phyloP scores from a whole-genome alignment of 2,797 vertebrate species.

The Balearica regulorum region DNA sequence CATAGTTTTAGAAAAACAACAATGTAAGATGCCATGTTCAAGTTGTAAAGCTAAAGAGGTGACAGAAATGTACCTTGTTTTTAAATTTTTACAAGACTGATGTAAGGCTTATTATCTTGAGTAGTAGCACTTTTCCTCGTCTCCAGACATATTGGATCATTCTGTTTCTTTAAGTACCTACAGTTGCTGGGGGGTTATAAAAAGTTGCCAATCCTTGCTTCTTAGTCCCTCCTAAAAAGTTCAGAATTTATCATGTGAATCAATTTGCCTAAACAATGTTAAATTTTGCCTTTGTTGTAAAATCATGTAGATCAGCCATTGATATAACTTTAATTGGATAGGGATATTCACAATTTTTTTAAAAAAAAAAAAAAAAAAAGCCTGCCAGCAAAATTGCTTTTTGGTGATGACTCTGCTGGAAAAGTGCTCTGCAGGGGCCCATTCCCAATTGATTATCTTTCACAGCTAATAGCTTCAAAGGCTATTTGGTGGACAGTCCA shows the following conservation, averaged over 20 bases:
- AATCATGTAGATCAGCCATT: not conserved
- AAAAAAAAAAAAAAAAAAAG: not conserved
- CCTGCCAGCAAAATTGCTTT: constrained; percentile 71
- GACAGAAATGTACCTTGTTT: not conserved
- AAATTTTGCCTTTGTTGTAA: not conserved
- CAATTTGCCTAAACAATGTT: not conserved
- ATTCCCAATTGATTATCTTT: constrained; percentile 88
- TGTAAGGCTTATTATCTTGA: not conserved
- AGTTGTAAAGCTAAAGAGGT: not conserved
- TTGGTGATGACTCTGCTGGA: constrained; percentile 80
- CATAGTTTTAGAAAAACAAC: not conserved
- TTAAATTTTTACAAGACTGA: not conserved
- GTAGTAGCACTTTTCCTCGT: not conserved
- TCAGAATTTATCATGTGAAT: not conserved
- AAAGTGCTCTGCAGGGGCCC: constrained; percentile 76
- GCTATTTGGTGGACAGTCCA: constrained; percentile 69
- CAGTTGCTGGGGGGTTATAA: not conserved
- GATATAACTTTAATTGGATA: constrained; percentile 23
- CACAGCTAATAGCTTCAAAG: constrained; percentile 83
- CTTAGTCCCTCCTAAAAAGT: not conserved
- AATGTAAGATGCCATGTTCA: not conserved
- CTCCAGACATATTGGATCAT: not conserved
- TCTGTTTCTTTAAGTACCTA: not conserved
- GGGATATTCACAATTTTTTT: not conserved
- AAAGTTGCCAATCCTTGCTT: not conserved